phyloP scores from a whole-genome alignment of 92 coral and sea anemone species.

The Bergia puertoricense region DNA sequence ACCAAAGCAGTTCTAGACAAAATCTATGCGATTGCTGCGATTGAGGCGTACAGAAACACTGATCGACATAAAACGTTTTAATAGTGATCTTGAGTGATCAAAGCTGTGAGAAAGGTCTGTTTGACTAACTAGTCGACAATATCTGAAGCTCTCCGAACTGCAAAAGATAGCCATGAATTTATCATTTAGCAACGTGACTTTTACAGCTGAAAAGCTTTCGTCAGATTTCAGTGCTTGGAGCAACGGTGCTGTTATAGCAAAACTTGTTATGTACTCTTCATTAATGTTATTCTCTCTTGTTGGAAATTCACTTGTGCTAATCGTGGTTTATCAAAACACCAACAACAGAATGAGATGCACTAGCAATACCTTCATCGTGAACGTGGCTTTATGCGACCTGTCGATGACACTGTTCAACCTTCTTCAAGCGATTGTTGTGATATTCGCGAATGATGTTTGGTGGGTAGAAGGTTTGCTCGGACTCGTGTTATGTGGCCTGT shows the following conservation, averaged over 20 bases:
- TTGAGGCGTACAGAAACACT: not conserved
- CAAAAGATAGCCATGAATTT: conserved; percentile 11
- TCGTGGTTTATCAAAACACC: conserved; percentile 19
- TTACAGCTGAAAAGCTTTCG: not conserved
- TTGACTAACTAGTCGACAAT: not conserved
- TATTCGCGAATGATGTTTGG: conserved; percentile 21
- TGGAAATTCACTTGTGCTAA: conserved; percentile 33
- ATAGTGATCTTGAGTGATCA: not conserved
- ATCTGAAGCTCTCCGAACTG: not conserved
- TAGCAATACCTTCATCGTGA: conserved; percentile 30
- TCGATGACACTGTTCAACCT: conserved; percentile 41
- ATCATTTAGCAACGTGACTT: not conserved
- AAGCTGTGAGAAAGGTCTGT: not conserved
- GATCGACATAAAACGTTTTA: not conserved
- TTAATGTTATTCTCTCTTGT: conserved; percentile 18
- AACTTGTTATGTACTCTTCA: not conserved
- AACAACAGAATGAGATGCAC: conserved; percentile 40
- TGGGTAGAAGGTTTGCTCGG: conserved; percentile 10
- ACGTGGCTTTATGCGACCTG: conserved; percentile 31
- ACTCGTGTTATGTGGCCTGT: conserved; percentile 19
- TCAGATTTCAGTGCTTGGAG: not conserved
- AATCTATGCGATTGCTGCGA: not conserved
- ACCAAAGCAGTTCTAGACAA: not conserved
- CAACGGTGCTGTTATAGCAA: not conserved
- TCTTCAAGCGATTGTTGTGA: conserved; percentile 34